A percentile compares a stretch with the other conserved stretches of the same genome.
These are phyloP conservation scores for Atlantisia rogersi DNA, from an alignment of 2,113 vertebrate genomes.

Conservation along the genomic window DNA sequence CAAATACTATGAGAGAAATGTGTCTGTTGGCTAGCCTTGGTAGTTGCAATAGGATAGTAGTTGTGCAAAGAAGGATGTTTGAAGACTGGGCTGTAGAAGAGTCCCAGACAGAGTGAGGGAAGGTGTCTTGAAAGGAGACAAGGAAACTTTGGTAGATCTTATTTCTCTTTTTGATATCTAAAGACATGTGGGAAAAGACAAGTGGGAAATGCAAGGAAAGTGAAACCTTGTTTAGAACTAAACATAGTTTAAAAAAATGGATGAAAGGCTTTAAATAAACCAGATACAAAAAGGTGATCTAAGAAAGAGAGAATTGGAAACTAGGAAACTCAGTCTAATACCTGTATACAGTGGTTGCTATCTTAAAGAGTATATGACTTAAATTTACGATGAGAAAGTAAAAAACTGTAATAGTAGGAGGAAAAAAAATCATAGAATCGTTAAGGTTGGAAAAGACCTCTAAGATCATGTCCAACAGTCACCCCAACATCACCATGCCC, in stretches of 20 bases:
- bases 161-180: background rate
- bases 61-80: background rate
- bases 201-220: background rate
- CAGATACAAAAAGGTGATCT: background rate
- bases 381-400: background rate
- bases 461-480: no score
- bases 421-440: background rate
- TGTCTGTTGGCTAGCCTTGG: fast-evolving
- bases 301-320: background rate
- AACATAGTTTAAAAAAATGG: background rate
- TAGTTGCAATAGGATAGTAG: background rate
- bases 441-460: no score
- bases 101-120: background rate
- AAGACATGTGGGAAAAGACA: background rate
- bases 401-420: background rate
- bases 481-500: no score
- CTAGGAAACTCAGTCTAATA: background rate
- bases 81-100: background rate
- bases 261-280: background rate
- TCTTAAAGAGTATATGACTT: background rate
- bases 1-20: background rate
- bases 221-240: background rate
- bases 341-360: background rate
- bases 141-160: background rate
- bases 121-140: background rate